These are phyloP conservation scores for Drosophila neocordata DNA, from an alignment of 1,140 invertebrate species.

Conservation along the genomic window DNA sequence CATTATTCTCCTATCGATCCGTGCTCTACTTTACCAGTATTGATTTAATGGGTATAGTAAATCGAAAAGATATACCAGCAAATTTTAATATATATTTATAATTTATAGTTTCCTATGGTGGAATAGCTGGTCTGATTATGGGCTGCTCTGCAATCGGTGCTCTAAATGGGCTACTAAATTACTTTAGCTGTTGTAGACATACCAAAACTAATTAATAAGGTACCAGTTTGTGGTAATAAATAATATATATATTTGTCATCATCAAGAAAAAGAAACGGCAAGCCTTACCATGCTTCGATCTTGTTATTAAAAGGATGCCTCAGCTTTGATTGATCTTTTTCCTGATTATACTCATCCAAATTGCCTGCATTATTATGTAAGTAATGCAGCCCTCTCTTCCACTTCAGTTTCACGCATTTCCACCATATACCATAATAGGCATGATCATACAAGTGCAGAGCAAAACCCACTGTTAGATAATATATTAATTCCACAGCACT, in stretches of 20 bases:
- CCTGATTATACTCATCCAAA: slow-evolving; percentile 13
- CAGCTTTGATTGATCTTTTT: slow-evolving; percentile 8
- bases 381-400: slow-evolving; percentile 35
- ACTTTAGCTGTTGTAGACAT: slow-evolving; percentile 17
- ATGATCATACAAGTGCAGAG: slow-evolving; percentile 64
- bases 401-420: slow-evolving; percentile 24
- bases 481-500: slow-evolving; percentile 82
- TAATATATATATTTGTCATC: too few relatives aligned
- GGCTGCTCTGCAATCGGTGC: slow-evolving; percentile 59
- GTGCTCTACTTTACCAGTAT: slow-evolving; percentile 60
- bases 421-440: slow-evolving; percentile 50
- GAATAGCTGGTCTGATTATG: slow-evolving; percentile 67
- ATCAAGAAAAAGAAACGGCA: too few relatives aligned
- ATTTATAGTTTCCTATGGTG: slow-evolving; percentile 56
- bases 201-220: not conserved
- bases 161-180: slow-evolving; percentile 45
- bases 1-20: slow-evolving; percentile 68
- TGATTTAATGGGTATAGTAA: slow-evolving; percentile 60
- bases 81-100: not conserved
- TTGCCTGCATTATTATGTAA: slow-evolving; percentile 53
- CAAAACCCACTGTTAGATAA: slow-evolving; percentile 74
- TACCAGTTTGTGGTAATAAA: too few relatives aligned
- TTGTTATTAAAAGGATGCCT: slow-evolving; percentile 52
- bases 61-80: too few relatives aligned
- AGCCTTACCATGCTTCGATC: slow-evolving; percentile 50